Evolutionary conservation across 2,797 vertebrate species (phyloP).

Genomic region (Falco naumanni): DNA sequence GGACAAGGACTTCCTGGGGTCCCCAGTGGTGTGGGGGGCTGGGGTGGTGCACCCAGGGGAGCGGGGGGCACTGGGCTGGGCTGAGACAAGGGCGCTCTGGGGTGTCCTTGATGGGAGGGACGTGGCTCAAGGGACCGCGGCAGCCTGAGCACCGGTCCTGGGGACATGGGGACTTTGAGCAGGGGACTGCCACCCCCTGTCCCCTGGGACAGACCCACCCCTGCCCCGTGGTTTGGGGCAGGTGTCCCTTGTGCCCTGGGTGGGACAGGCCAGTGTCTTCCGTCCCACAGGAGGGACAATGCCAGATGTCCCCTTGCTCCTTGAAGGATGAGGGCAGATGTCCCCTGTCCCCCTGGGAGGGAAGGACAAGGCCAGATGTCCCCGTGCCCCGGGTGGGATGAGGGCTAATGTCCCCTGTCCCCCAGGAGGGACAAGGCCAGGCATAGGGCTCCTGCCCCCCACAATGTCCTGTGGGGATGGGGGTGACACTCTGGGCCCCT

Average conservation of each 20-base stretch:
- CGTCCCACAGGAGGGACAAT: neutral
- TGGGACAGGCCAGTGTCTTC: too few species aligned
- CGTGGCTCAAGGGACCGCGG: neutral
- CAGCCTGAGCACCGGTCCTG: fast-evolving
- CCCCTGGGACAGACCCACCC: neutral
- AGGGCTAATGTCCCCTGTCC: too few species aligned
- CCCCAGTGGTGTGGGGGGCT: neutral
- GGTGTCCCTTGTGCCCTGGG: neutral
- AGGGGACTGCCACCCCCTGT: neutral
- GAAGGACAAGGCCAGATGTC: too few species aligned
- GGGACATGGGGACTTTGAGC: neutral
- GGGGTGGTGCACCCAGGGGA: neutral
- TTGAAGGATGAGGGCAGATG: too few species aligned
- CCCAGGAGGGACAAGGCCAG: neutral
- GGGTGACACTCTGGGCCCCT: neutral
- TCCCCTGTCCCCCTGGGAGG: too few species aligned
- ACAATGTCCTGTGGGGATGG: neutral
- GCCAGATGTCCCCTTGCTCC: too few species aligned
- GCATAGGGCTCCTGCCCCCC: neutral
- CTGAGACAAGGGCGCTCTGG: neutral
- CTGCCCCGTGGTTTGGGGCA: neutral
- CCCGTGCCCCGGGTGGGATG: too few species aligned
- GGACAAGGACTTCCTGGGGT: neutral
- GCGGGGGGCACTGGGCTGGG: neutral
- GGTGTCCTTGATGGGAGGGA: neutral